Base-by-base conservation (phyloP, 2,113 vertebrate genomes). In the Amphilophus citrinellus region DNA sequence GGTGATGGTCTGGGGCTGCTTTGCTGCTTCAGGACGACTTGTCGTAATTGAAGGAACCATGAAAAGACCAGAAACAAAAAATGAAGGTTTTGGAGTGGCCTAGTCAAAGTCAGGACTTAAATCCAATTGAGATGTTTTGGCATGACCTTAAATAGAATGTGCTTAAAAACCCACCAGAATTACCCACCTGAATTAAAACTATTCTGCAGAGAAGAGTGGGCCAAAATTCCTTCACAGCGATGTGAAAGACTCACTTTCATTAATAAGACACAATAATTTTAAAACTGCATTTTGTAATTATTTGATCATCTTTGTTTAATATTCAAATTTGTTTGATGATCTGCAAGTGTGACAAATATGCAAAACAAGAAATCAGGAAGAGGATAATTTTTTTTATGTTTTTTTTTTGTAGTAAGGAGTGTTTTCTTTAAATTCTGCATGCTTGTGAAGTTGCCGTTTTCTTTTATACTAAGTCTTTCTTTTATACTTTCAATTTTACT, bases 261-360 rank as follows among this genome's bases (percentile, higher is more conserved):
- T 35, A 35, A 7, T 10, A 66, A 11, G 37, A 37, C 8, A 37
- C 5, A 35, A 35, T 65, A 4, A 17, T 24, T 66, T 66, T 24
- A 66, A 44, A 24, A 10, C 14, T 24, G 44, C 37, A 66, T 66
- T 66, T 66, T 66, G 63, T 66, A 44, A 44, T 66, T 44, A 44
- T 11, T 66, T 13, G 39, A n/a, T 1, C 42, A 66, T 24, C 39
- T 44, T 66, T 66, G 63, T 44, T 7, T 66, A 5, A 44, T 44
- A 10, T 66, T 44, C 22, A 22, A 22, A 22, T 22, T 22, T 22
- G 22, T 22, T 22, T 22, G 24, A 24, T 5, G 13, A 42, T 66
- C 32, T 7, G 6, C 32, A 35, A 35, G 6, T 32, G 32, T 32
- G 6, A 32, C 5, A 32, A 37, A 37, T 2, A 39, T 3, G 8